phyloP scores from a whole-genome alignment of 2,888 invertebrate genomes.

The Tipula unca region DNA sequence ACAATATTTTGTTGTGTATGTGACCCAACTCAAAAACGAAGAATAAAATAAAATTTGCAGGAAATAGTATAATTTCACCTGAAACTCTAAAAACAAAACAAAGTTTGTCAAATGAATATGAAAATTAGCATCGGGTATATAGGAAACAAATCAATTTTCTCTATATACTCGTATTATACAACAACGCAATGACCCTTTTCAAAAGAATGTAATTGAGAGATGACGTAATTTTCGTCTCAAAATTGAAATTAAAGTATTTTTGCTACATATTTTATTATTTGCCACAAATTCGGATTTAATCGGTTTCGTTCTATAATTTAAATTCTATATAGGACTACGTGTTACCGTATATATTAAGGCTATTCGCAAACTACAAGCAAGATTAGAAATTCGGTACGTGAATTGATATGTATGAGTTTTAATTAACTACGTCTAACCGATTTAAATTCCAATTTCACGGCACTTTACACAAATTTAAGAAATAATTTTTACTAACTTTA shows the following conservation, averaged over 20 bases:
- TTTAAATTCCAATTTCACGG: too few species aligned
- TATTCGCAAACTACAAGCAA: too few species aligned
- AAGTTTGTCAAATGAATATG: not conserved
- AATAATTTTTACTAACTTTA: too few species aligned
- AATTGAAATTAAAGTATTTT: not conserved
- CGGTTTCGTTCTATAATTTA: too few species aligned
- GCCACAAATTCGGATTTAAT: too few species aligned
- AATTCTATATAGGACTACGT: too few species aligned
- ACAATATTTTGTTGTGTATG: not conserved
- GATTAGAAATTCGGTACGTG: too few species aligned
- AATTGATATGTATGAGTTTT: too few species aligned
- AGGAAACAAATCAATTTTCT: not conserved
- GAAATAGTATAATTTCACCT: not conserved
- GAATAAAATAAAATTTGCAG: too few species aligned
- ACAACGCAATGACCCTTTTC: not conserved
- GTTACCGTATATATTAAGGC: too few species aligned
- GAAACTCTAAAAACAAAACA: not conserved
- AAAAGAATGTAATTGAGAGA: not conserved
- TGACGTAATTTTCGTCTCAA: not conserved
- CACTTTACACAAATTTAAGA: too few species aligned
- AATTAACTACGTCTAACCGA: too few species aligned
- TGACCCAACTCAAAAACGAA: not conserved
- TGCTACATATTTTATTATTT: not conserved
- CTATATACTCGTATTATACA: not conserved
- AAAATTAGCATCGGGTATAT: not conserved